Evolutionary conservation across 2,797 vertebrate genomes (phyloP).

Genomic region (Diplodus puntazzo): DNA sequence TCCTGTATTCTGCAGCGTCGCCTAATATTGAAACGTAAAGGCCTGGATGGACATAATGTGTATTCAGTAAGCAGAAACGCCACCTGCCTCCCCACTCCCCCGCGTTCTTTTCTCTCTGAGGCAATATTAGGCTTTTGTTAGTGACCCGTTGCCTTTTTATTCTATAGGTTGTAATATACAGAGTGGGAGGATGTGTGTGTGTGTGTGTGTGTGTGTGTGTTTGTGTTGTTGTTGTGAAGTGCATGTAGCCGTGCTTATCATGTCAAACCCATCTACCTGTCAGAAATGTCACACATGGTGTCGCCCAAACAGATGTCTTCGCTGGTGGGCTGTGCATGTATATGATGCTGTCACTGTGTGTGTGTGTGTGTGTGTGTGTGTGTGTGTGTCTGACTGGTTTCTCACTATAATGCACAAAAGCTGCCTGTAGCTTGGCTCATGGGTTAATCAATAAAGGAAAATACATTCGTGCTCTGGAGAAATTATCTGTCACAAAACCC

Average conservation of each 20-base stretch:
- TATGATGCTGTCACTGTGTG: conserved; percentile 26
- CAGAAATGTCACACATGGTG: conserved; percentile 65
- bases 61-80: conserved; percentile 48
- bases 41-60: conserved; percentile 33
- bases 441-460: conserved; percentile 66
- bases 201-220: conserved; percentile 37
- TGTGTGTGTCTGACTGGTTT: conserved; percentile 33
- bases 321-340: conserved; percentile 53
- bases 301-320: conserved; percentile 61
- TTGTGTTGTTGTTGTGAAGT: conserved; percentile 20
- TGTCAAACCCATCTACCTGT: conserved; percentile 58
- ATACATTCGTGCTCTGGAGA: conserved; percentile 52
- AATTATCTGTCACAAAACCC: conserved; percentile 53
- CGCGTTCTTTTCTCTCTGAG: conserved; percentile 42
- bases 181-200: conserved; percentile 20
- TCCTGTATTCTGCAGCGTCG: conserved; percentile 33
- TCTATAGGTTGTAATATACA: conserved; percentile 39
- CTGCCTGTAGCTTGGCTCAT: conserved; percentile 54
- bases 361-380: conserved; percentile 3
- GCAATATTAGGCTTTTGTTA: conserved; percentile 51
- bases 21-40: conserved; percentile 27
- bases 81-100: conserved; percentile 36
- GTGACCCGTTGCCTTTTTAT: conserved; percentile 39
- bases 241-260: conserved; percentile 34
- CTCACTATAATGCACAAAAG: conserved; percentile 47